phyloP scores from a whole-genome alignment of 1,140 invertebrate genomes.

The Zaprionus tsacasi region DNA sequence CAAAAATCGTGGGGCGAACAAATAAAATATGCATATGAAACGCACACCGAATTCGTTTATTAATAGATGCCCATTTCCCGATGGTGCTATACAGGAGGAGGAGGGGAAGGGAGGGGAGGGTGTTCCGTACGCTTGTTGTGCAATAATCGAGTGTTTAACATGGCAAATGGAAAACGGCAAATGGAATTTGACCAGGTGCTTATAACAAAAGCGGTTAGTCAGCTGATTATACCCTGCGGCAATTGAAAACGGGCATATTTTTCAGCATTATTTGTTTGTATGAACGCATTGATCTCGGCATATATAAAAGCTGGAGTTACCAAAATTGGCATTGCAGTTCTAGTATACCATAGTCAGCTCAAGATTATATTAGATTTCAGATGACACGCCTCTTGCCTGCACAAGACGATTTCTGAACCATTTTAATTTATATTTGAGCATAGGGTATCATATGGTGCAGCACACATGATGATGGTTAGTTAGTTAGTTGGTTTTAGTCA shows the following conservation, averaged over 20 bases:
- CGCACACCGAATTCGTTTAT: conserved; percentile 64
- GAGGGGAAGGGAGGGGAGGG: not conserved
- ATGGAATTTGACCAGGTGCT: conserved; percentile 44
- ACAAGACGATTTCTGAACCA: too few species aligned
- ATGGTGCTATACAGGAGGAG: not conserved
- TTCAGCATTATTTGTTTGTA: too few species aligned
- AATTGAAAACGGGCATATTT: not conserved
- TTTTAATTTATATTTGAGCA: too few species aligned
- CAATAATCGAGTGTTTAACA: conserved; percentile 51
- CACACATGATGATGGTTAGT: too few species aligned
- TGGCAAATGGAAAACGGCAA: conserved; percentile 57
- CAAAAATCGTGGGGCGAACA: conserved; percentile 11
- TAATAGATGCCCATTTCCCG: conserved; percentile 57
- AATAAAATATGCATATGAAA: conserved; percentile 74
- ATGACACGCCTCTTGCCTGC: too few species aligned
- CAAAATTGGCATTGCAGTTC: too few species aligned
- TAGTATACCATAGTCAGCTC: too few species aligned
- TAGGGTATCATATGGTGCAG: too few species aligned
- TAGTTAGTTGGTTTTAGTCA: too few species aligned
- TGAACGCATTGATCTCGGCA: too few species aligned
- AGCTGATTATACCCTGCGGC: conserved; percentile 38
- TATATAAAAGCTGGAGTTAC: too few species aligned
- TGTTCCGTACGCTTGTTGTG: conserved; percentile 59
- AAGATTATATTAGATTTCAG: too few species aligned
- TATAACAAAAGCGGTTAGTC: conserved; percentile 43